These are phyloP conservation scores for Ceramica pisi DNA, from an alignment of 2,888 invertebrate species.

Conservation along the genomic window DNA sequence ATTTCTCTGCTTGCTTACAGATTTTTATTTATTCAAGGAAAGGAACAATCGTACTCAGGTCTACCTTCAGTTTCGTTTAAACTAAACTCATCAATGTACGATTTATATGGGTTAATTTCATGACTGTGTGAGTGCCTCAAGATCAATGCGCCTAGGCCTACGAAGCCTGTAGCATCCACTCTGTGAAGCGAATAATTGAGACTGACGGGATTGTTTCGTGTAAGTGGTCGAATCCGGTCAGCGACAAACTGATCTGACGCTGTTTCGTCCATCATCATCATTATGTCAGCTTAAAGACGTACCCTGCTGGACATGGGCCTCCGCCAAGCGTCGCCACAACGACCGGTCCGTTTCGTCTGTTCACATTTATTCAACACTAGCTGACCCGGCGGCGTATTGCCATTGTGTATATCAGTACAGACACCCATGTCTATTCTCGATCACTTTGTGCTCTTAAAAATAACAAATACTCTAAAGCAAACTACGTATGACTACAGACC, in stretches of 20 bases:
- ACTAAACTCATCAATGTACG: neutral
- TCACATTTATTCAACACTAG: neutral
- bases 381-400: too few relatives aligned
- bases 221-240: slow-evolving; percentile 1
- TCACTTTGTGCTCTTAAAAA: too few relatives aligned
- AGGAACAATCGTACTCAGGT: neutral
- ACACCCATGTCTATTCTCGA: too few relatives aligned
- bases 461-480: too few relatives aligned
- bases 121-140: neutral
- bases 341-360: too few relatives aligned
- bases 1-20: neutral
- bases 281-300: too few relatives aligned
- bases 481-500: too few relatives aligned
- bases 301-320: too few relatives aligned
- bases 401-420: too few relatives aligned
- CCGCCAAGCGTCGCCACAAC: too few relatives aligned
- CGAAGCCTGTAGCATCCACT: neutral
- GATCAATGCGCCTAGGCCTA: neutral
- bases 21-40: slow-evolving; percentile 4
- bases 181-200: slow-evolving; percentile 16
- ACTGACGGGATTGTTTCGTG: neutral
- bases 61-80: neutral
- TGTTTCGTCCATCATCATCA: too few relatives aligned
- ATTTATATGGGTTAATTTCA: too few relatives aligned
- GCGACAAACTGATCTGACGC: neutral